Evolutionary conservation across 2,888 invertebrate genomes (phyloP).

Genomic region (Heliconius charithonia): DNA sequence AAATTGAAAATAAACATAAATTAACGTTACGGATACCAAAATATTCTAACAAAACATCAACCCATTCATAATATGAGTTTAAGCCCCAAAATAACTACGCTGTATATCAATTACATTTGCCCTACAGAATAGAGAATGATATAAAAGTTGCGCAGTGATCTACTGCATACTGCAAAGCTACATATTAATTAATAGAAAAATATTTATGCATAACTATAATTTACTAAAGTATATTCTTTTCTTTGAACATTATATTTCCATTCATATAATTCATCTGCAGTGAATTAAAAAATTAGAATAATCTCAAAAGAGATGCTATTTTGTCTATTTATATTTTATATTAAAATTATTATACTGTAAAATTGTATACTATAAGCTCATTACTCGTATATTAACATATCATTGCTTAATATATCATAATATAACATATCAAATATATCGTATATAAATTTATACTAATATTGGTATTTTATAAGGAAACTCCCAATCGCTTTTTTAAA

Average conservation of each 20-base stretch:
- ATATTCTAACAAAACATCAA: background rate
- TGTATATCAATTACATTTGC: slow-evolving; percentile 19
- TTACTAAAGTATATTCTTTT: background rate
- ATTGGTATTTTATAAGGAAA: no score
- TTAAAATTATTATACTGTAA: no score
- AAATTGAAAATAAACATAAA: no score
- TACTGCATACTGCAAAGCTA: slow-evolving; percentile 23
- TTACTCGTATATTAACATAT: no score
- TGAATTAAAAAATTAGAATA: slow-evolving; percentile 4
- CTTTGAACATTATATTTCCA: slow-evolving; percentile 10
- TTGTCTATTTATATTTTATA: no score
- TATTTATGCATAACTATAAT: background rate
- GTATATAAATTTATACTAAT: no score
- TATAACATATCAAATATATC: no score
- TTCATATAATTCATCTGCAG: slow-evolving; percentile 2
- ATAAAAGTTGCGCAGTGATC: slow-evolving; percentile 20
- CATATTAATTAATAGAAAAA: slow-evolving; percentile 15
- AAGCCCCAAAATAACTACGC: slow-evolving; percentile 2
- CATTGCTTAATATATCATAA: no score
- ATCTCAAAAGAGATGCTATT: background rate
- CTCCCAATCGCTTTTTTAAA: no score
- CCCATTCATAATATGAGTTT: background rate
- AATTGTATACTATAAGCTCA: no score
- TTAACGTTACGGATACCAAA: background rate
- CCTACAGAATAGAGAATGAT: background rate